Evolutionary conservation across 1,140 invertebrate species (phyloP), one percentile per base, ranked within the genome.

Genomic region (Idris sp.): DNA sequence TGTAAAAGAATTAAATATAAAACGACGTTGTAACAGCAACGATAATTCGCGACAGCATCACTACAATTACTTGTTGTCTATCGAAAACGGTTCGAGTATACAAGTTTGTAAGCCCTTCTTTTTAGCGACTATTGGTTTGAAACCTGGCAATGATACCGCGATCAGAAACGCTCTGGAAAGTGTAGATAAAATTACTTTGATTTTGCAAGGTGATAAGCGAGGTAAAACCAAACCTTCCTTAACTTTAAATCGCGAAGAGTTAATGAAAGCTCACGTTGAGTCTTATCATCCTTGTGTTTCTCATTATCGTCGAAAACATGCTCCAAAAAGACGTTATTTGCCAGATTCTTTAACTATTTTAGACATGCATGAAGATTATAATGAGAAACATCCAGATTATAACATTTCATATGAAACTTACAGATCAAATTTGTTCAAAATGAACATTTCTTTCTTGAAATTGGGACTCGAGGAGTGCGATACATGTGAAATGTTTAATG

Each of bases 301-400:
- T 13, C 33, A 35, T 14, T 35, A 35, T 35, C 33, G 10, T 14
- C 33, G 13, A 14, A 14, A 3, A 14, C 33, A 14, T 14, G 33
- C 10, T 35, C 33, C 33, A 5, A 35, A 35, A 14, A 35, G n/a
- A 8, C 33, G 33, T 35, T 35, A 35, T 35, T 35, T 35, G 33
- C 15, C 33, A 35, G 15, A 15, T 14, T 10, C 13, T 2, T 8
- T 35, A 14, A 2, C 33, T 2, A 35, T 35, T 14, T 10, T n/a
- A 4, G 33, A 35, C 15, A 35, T 35, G 33, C 33, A 35, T 11
- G 15, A 35, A n/a, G 33, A 35, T 35, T 35, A 14, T 35, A 35
- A 11, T 4, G 10, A 35, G 2, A 35, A 14, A 35, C 2, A 35
- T 11, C 33, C 11, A n/a, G n/a, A n/a, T 35, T 15, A 4, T 3